phyloP scores from a whole-genome alignment of 1,140 invertebrate genomes.

The Dryas iulia region DNA sequence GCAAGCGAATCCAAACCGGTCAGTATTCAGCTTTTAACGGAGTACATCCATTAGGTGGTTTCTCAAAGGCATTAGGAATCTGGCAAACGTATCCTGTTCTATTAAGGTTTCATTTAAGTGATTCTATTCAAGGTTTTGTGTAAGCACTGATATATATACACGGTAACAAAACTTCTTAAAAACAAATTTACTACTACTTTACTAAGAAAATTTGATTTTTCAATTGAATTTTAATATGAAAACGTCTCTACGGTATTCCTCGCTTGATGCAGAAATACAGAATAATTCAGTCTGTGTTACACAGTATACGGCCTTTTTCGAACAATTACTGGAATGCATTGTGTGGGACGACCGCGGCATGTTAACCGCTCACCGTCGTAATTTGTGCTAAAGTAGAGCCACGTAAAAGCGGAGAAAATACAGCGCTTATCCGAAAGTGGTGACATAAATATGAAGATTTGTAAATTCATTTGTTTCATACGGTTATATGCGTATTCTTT shows the following conservation, averaged over 20 bases:
- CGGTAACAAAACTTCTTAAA: background rate
- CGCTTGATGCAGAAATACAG: background rate
- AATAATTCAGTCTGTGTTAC: conserved; percentile 1
- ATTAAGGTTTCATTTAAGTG: background rate
- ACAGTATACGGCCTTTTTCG: conserved; percentile 50
- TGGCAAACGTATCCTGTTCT: background rate
- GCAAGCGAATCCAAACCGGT: background rate
- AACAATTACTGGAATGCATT: conserved; percentile 73
- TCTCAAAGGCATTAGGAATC: conserved; percentile 4
- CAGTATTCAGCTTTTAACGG: conserved; percentile 23
- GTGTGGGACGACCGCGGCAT: conserved; percentile 51
- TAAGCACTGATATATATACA: background rate
- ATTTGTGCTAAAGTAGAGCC: conserved; percentile 60
- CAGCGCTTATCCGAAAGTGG: conserved; percentile 49
- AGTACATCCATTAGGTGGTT: conserved; percentile 23
- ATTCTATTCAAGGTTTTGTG: background rate
- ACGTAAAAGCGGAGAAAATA: conserved; percentile 52
- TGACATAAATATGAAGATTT: conserved; percentile 24
- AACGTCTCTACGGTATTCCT: background rate
- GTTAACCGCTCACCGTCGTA: conserved; percentile 54
- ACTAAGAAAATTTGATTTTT: background rate
- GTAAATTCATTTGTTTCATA: background rate
- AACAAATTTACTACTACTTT: too few species aligned
- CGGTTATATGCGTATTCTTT: background rate
- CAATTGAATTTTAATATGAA: background rate